Base-by-base conservation (phyloP, 2,113 vertebrate genomes). In the Lycocorax pyrrhopterus region DNA sequence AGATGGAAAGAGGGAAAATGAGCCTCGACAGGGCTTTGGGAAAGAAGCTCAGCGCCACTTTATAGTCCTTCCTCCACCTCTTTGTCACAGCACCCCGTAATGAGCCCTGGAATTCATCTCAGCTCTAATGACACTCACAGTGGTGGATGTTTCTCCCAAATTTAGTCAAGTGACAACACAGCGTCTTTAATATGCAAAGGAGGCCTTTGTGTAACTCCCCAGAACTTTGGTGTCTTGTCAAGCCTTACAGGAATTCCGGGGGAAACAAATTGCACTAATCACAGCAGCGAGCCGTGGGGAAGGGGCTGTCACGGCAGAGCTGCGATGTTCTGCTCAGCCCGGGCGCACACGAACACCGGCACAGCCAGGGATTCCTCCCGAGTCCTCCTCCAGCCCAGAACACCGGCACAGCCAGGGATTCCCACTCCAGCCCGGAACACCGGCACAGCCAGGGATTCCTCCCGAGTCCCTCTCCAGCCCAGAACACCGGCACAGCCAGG, bases 101-200 rank as follows among this genome's bases (percentile, higher is more conserved):
- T 9, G 92, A 96, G 92, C 92, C 15, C 84, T n/a, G 90, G 89
- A 67, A 86, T 93, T 74, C 93, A 68, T 93, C 95, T 92, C 84
- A 3, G 67, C 93, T 59, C 92, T 86, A 68, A 94, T 64, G 92
- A 95, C 92, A 56, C 92, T 90, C 94, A 6, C 95, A 30, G 94
- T 56, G 74, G 43, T 74, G 81, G 90, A 90, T 84, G 93, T 33
- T 88, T 39, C 87, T 93, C 92, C 95, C 94, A 96, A 96, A 96
- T 93, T 90, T 88, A 94, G 79, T 80, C 87, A 49, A 95, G 93
- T 90, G 94, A 97, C 95, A 96, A 86, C 33, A 11, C 72, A 1
- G 67, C 52, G 93, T 94, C 93, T 96, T 96, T 95, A 96, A 88
- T 92, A 94, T 93, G 96, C 96, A 96, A 96, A 97, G 85, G 87